Conservation (phyloP, 2,888 invertebrate genomes). For the Galerucella pusilla region DNA sequence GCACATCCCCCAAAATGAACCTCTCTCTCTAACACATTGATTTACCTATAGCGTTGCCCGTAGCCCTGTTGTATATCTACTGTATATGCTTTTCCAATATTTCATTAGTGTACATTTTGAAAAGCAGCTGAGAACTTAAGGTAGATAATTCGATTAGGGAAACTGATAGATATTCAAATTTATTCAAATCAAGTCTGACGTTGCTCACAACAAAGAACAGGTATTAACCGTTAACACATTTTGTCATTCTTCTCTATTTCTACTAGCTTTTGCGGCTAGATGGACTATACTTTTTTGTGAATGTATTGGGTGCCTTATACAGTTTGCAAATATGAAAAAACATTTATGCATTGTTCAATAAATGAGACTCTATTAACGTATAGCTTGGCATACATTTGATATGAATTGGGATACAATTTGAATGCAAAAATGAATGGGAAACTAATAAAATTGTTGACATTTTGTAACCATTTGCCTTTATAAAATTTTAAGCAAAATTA, state of each 20-base stretch:
- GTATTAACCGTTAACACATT: background rate
- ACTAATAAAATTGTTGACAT: no score
- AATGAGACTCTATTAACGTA: background rate
- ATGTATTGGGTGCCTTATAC: background rate
- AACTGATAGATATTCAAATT: constrained; percentile 5
- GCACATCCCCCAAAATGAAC: no score
- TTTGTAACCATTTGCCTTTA: no score
- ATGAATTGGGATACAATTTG: background rate
- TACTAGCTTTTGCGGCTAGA: background rate
- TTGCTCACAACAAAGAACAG: constrained; percentile 5
- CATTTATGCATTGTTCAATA: background rate
- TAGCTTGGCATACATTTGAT: background rate
- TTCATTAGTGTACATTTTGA: background rate
- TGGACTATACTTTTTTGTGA: background rate
- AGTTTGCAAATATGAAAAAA: background rate
- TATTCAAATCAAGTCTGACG: background rate
- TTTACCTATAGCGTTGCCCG: no score
- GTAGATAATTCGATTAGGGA: constrained; percentile 9
- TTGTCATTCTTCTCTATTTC: constrained; percentile 1
- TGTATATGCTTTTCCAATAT: background rate
- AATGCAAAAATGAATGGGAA: background rate
- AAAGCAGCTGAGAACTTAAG: background rate
- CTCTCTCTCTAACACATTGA: no score
- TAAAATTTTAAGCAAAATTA: no score
- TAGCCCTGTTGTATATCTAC: no score